A percentile compares a stretch with the other conserved stretches of the same genome.
phyloP scores from a whole-genome alignment of 2,888 invertebrate species.

The Dioctria linearis region DNA sequence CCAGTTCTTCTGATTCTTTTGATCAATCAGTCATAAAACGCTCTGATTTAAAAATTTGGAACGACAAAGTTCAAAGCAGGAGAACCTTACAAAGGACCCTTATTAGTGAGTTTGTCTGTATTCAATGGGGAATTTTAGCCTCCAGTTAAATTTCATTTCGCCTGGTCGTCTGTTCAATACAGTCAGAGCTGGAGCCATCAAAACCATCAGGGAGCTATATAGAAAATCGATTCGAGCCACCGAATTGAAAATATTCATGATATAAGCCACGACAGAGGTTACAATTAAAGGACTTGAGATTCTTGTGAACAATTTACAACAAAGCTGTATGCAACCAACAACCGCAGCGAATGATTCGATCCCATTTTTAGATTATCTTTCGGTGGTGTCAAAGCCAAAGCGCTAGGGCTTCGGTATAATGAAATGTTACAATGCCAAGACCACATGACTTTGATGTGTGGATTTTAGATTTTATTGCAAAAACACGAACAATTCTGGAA shows the following conservation, averaged over 20 bases:
- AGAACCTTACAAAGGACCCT: constrained; percentile 41
- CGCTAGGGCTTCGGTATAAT: background rate
- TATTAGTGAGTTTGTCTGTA: constrained; percentile 21
- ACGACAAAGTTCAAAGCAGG: constrained; percentile 41
- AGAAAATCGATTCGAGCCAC: constrained; percentile 34
- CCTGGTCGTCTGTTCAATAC: background rate
- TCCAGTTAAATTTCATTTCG: constrained; percentile 30
- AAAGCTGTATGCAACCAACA: constrained; percentile 26
- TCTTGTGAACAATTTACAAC: constrained; percentile 10
- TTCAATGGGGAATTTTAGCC: constrained; percentile 25
- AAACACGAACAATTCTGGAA: constrained; percentile 12
- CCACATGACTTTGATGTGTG: constrained; percentile 48
- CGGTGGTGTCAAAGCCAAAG: constrained; percentile 14
- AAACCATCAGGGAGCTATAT: constrained; percentile 5
- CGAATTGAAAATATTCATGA: constrained; percentile 26
- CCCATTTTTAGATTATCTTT: constrained; percentile 33
- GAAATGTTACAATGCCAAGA: constrained; percentile 32
- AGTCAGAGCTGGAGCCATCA: background rate
- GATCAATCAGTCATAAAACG: constrained; percentile 46
- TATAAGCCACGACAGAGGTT: constrained; percentile 25
- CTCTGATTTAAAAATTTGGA: constrained; percentile 41
- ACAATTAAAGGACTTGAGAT: constrained; percentile 46
- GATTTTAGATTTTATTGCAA: constrained; percentile 38
- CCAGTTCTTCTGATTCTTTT: constrained; percentile 25
- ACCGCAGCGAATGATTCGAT: constrained; percentile 3